Evolutionary conservation across 2,888 invertebrate species (phyloP).

Genomic region (Drosophila siamana): DNA sequence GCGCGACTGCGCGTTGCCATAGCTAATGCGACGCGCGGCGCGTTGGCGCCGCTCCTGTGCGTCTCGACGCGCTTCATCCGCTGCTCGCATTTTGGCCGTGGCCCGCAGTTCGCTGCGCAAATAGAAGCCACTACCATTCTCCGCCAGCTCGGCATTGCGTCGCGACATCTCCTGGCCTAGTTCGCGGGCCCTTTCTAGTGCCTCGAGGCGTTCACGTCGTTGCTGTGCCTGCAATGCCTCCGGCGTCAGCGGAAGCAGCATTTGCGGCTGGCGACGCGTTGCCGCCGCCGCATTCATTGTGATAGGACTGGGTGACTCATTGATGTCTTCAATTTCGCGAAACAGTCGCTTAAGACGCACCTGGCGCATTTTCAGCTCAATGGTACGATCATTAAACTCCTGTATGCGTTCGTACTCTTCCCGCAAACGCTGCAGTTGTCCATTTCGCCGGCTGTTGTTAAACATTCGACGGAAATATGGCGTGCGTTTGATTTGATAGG

Average conservation of each 20-base stretch:
- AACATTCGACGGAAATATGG: slow-evolving; percentile 73
- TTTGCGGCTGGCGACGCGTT: neutral
- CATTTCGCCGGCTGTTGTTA: slow-evolving; percentile 71
- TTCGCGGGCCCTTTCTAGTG: slow-evolving; percentile 61
- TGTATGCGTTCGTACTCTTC: slow-evolving; percentile 80
- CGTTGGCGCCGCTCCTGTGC: slow-evolving; percentile 57
- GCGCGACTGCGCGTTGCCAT: slow-evolving; percentile 76
- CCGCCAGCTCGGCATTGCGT: slow-evolving; percentile 59
- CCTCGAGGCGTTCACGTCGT: slow-evolving; percentile 58
- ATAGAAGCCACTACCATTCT: slow-evolving; percentile 32
- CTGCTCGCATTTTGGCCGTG: slow-evolving; percentile 51
- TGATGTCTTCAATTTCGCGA: slow-evolving; percentile 77
- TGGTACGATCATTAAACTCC: slow-evolving; percentile 75
- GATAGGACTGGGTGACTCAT: slow-evolving; percentile 36
- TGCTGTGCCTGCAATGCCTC: slow-evolving; percentile 20
- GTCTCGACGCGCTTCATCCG: slow-evolving; percentile 35
- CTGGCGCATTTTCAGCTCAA: slow-evolving; percentile 79
- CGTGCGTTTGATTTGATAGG: slow-evolving; percentile 76
- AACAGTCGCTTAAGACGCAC: slow-evolving; percentile 76
- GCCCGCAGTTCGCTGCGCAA: slow-evolving; percentile 45
- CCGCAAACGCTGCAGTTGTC: slow-evolving; percentile 73
- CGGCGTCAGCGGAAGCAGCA: slow-evolving; percentile 27
- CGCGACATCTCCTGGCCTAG: slow-evolving; percentile 75
- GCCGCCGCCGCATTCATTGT: slow-evolving; percentile 2
- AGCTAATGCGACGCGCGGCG: slow-evolving; percentile 65